A percentile compares a stretch with the other conserved stretches of the same genome.
phyloP scores from a whole-genome alignment of 2,113 vertebrate species.

The Vimba vimba region DNA sequence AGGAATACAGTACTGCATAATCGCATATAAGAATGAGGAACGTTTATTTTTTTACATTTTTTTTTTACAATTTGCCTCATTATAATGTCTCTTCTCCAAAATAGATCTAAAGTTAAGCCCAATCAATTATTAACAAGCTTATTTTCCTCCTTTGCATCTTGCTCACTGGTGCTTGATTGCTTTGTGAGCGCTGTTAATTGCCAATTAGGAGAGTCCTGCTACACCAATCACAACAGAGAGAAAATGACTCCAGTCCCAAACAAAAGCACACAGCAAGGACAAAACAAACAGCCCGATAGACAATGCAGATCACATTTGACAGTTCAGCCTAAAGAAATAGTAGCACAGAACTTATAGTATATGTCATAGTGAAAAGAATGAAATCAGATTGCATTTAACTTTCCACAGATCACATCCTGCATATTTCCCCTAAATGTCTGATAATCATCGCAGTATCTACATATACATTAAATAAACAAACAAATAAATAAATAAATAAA shows the following conservation, averaged over 20 bases:
- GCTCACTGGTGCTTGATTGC: slow-evolving; percentile 71
- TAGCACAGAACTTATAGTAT: background rate
- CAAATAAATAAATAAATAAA: background rate
- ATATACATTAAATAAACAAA: background rate
- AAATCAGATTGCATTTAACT: background rate
- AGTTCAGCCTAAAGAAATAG: background rate
- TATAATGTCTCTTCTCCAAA: slow-evolving; percentile 62
- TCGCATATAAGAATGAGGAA: background rate
- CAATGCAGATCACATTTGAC: background rate
- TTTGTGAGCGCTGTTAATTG: slow-evolving; percentile 77
- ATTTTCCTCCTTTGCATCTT: slow-evolving; percentile 68
- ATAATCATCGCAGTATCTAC: background rate
- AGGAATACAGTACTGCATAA: slow-evolving; percentile 13
- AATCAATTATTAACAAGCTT: slow-evolving; percentile 70
- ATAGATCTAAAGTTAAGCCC: slow-evolving; percentile 64
- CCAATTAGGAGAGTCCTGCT: slow-evolving; percentile 72
- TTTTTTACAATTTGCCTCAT: slow-evolving; percentile 56
- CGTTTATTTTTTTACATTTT: background rate
- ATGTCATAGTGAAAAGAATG: background rate
- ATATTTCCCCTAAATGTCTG: background rate
- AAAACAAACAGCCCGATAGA: background rate
- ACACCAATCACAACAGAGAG: slow-evolving; percentile 65
- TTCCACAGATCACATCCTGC: background rate
- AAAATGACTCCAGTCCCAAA: slow-evolving; percentile 22
- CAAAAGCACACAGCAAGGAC: slow-evolving; percentile 24